These are phyloP conservation scores for Drosophila virilis DNA, from an alignment of 1,140 invertebrate genomes.

Conservation along the genomic window DNA sequence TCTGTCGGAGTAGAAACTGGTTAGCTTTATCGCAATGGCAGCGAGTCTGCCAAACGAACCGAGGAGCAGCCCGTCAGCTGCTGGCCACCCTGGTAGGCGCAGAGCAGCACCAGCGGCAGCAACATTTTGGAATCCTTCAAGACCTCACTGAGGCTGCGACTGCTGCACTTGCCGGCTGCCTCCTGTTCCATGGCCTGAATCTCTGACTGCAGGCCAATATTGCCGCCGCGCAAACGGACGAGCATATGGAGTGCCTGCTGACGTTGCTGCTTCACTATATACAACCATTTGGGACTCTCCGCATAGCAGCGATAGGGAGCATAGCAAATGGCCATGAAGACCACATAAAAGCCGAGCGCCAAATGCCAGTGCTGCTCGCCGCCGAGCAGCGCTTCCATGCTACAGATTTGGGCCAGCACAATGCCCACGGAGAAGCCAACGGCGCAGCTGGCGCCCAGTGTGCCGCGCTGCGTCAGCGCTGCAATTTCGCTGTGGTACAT, in stretches of 20 bases:
- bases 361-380: slow-evolving; percentile 88
- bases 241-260: slow-evolving; percentile 85
- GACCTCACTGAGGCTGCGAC: slow-evolving; percentile 84
- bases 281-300: slow-evolving; percentile 94
- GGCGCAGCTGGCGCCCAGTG: slow-evolving; percentile 92
- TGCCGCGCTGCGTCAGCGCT: slow-evolving; percentile 89
- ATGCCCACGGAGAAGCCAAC: slow-evolving; percentile 93
- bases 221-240: slow-evolving; percentile 54
- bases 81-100: slow-evolving; percentile 90
- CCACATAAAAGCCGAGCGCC: slow-evolving; percentile 87
- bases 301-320: slow-evolving; percentile 88
- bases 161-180: slow-evolving; percentile 51
- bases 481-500: slow-evolving; percentile 94
- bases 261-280: slow-evolving; percentile 87
- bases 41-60: slow-evolving; percentile 84
- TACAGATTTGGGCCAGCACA: slow-evolving; percentile 89
- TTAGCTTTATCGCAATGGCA: neutral
- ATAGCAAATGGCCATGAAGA: slow-evolving; percentile 86
- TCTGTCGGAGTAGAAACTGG: slow-evolving; percentile 78
- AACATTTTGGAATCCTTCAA: slow-evolving; percentile 43
- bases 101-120: slow-evolving; percentile 89
- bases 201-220: slow-evolving; percentile 82
- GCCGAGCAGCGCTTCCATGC: slow-evolving; percentile 82
- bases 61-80: slow-evolving; percentile 94
- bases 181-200: slow-evolving; percentile 75